These are phyloP conservation scores for Plutomurus gul DNA, from an alignment of 1,140 invertebrate genomes.

Conservation along the genomic window DNA sequence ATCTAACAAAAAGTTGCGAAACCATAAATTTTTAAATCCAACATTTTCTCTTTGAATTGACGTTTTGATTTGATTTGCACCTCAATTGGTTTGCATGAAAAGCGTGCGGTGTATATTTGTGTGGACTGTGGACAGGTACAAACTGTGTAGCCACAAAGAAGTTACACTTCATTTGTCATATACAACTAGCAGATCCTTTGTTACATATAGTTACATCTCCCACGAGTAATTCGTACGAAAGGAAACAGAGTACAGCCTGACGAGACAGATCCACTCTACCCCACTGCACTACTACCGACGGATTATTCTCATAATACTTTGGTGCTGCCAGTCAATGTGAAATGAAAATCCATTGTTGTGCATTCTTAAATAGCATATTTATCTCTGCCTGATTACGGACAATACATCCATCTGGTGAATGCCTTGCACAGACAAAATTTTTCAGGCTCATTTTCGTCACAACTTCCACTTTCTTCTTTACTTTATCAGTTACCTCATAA, in stretches of 20 bases:
- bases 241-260: background rate
- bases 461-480: constrained; percentile 5
- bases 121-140: background rate
- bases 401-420: background rate
- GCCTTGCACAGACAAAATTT: background rate
- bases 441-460: background rate
- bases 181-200: background rate
- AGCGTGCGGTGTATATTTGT: background rate
- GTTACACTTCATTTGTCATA: constrained; percentile 24
- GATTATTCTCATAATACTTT: constrained; percentile 10
- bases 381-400: constrained; percentile 19
- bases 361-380: constrained; percentile 2
- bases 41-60: too few species aligned
- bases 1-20: too few species aligned
- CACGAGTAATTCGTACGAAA: too few species aligned
- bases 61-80: too few species aligned
- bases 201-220: background rate
- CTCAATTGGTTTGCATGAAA: background rate
- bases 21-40: too few species aligned
- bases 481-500: background rate
- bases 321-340: background rate
- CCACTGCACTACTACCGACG: background rate
- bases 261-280: background rate
- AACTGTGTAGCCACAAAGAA: background rate
- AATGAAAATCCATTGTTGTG: constrained; percentile 18